Conservation (phyloP, 2,797 vertebrate genomes). For the Gouania willdenowi region DNA sequence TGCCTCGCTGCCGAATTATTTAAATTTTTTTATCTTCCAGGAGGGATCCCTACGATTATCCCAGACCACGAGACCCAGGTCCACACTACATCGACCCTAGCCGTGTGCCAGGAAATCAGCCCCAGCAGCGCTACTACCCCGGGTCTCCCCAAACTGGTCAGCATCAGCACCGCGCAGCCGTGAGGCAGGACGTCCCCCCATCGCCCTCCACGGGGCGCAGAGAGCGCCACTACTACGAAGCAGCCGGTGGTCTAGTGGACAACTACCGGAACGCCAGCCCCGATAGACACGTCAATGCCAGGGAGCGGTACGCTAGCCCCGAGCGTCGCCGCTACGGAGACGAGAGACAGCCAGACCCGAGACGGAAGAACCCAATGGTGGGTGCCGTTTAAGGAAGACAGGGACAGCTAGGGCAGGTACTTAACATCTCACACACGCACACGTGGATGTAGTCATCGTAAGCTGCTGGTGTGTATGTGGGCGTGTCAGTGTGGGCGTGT, state of each 20-base stretch:
- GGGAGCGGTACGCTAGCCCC: slow-evolving; percentile 57
- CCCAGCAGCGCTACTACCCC: slow-evolving; percentile 61
- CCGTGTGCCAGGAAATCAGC: not conserved
- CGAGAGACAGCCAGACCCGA: slow-evolving; percentile 70
- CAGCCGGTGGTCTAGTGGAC: slow-evolving; percentile 19
- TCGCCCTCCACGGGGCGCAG: slow-evolving; percentile 50
- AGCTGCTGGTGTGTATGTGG: slow-evolving; percentile 4
- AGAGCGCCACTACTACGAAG: slow-evolving; percentile 58
- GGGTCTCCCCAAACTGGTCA: slow-evolving; percentile 12
- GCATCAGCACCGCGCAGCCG: slow-evolving; percentile 70
- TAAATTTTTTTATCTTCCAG: slow-evolving; percentile 73
- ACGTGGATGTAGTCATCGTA: too few relatives aligned
- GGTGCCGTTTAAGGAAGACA: slow-evolving; percentile 81
- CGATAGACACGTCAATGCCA: slow-evolving; percentile 54
- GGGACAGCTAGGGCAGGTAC: too few relatives aligned
- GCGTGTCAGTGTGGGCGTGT: not conserved
- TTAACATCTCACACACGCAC: too few relatives aligned
- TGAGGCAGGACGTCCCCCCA: slow-evolving; percentile 81
- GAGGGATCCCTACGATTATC: slow-evolving; percentile 80
- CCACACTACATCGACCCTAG: slow-evolving; percentile 37
- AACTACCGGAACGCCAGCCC: slow-evolving; percentile 65
- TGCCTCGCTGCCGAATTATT: too few relatives aligned
- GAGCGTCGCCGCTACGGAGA: slow-evolving; percentile 76
- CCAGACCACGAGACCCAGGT: slow-evolving; percentile 71
- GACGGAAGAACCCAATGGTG: slow-evolving; percentile 86